Evolutionary conservation across 1,140 invertebrate species (phyloP), one percentile per base, ranked within the genome.

Genomic region (Armadillidium nasatum): DNA sequence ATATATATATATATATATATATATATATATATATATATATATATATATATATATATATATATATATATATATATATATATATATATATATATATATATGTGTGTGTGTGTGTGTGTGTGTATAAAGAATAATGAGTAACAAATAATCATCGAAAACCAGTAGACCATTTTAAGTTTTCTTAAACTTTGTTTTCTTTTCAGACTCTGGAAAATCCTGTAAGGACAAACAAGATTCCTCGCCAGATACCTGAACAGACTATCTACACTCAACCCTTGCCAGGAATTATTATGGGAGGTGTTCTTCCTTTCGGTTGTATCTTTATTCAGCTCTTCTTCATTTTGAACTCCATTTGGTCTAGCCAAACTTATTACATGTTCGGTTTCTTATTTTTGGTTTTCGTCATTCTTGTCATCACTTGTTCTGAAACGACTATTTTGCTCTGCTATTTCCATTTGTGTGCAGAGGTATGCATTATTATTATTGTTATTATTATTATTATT

Each of bases 351-450:
- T 99, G 97, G 97, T 96, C 95, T 50, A 94, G 92, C 83, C 93
- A 97, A 87, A 97, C 96, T 86, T 99, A 99, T 85, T 99, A 99
- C 88, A 99, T 99, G 97, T 99, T 99, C 86, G 97, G 97, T 80
- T 99, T 99, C 86, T 87, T 99, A 44, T 97, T 99, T 84, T 87
- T 99, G 75, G 97, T 99, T 66, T 99, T 98, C 85, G 87, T 97
- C 76, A 99, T 99, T 83, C 88, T 99, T 33, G 90, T 99, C 44
- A 96, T 99, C 82, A 99, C 97, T 0, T 99, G 97, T 86, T 97
- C 96, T 23, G 96, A 99, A 88, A 98, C 97, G 19, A 99, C 97
- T 11, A 94, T 99, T 82, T 87, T 99, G 46, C 88, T 99, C 4
- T 98, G 96, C 86, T 99, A 99, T 86, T 99, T 99, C 88, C 97